A percentile compares a stretch with the other conserved stretches of the same genome.
Evolutionary conservation across 1,140 invertebrate species (phyloP).

Genomic region (Ridgeia piscesae): DNA sequence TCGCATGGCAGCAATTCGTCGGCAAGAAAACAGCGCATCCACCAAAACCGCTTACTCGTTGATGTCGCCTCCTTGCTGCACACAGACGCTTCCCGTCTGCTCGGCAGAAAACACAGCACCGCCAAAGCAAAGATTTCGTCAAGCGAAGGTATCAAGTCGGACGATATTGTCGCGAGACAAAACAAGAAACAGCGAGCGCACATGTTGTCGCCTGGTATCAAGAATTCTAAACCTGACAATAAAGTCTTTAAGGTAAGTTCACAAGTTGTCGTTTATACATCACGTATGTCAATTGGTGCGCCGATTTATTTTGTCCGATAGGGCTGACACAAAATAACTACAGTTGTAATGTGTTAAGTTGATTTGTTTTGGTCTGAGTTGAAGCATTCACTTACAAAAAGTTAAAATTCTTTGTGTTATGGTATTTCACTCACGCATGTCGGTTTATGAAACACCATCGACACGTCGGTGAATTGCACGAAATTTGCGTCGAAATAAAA

Average conservation of each 20-base stretch:
- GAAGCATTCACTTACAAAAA: neutral
- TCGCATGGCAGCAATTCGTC: neutral
- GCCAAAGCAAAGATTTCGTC: neutral
- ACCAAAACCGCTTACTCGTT: neutral
- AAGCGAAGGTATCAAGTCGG: neutral
- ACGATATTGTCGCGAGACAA: neutral
- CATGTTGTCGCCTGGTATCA: neutral
- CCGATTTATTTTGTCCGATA: neutral
- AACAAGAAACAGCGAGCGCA: neutral
- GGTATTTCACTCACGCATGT: neutral
- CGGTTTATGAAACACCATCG: neutral
- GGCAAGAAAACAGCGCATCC: neutral
- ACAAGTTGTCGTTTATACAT: no score
- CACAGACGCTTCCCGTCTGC: neutral
- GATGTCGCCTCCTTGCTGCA: neutral
- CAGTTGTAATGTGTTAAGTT: neutral
- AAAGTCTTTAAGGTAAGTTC: neutral
- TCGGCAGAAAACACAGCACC: neutral
- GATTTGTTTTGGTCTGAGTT: neutral
- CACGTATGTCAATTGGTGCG: neutral
- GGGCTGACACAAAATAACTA: neutral
- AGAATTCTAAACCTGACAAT: neutral
- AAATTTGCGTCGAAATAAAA: neutral
- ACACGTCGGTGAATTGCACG: neutral
- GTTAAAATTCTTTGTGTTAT: neutral